A percentile compares a stretch with the other conserved stretches of the same genome.
Conservation (phyloP, 2,797 vertebrate species). For the Botia almorhae region DNA sequence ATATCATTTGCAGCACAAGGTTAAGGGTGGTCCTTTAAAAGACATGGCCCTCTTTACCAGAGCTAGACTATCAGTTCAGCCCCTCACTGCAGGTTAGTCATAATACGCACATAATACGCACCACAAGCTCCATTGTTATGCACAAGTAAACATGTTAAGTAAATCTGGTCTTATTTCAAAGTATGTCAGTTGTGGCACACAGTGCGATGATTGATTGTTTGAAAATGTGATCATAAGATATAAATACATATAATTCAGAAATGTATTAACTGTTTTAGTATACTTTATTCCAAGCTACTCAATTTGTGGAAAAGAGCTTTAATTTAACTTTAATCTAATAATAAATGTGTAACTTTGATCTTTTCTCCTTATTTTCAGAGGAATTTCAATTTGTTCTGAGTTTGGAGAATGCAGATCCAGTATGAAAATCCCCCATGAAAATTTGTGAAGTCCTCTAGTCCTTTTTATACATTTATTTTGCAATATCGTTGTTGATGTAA, state of each 20-base stretch:
- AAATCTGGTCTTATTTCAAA: neutral
- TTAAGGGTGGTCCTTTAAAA: slow-evolving; percentile 82
- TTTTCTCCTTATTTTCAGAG: slow-evolving; percentile 75
- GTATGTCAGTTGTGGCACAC: neutral
- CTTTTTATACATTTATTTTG: neutral
- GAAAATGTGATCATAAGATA: too few species aligned
- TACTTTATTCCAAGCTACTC: neutral
- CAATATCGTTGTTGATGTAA: neutral
- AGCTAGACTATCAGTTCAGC: slow-evolving; percentile 90
- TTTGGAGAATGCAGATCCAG: slow-evolving; percentile 84
- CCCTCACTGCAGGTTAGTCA: slow-evolving; percentile 83
- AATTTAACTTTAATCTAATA: neutral
- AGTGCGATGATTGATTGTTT: too few species aligned
- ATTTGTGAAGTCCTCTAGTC: neutral
- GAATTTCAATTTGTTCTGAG: slow-evolving; percentile 92
- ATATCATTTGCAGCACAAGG: slow-evolving; percentile 83
- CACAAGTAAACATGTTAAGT: neutral
- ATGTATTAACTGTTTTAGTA: neutral
- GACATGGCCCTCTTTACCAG: slow-evolving; percentile 87
- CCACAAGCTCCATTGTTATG: neutral
- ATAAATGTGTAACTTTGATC: neutral
- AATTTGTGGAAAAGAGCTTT: neutral
- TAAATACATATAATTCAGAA: too few species aligned
- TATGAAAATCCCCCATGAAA: slow-evolving; percentile 55
- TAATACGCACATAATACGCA: neutral